Percentiles rank a stretch among this genome's conserved stretches.
Evolutionary conservation across 1,140 invertebrate species (phyloP).

Genomic region (Drosophila pseudoobscura): DNA sequence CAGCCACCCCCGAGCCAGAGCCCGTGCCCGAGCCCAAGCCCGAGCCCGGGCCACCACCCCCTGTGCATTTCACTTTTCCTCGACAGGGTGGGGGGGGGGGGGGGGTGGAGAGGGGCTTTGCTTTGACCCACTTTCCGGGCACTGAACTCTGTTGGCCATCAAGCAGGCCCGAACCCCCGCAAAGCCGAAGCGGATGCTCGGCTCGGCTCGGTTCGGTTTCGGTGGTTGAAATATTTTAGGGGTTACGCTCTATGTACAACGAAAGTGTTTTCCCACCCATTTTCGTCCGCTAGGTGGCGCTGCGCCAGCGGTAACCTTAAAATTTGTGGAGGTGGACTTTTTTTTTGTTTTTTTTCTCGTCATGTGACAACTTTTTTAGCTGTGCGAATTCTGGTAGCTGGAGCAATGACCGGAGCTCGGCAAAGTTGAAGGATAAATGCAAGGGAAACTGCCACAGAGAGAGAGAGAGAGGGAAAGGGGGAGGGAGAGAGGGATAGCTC

Average conservation of each 20-base stretch:
- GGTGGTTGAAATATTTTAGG: conserved; percentile 60
- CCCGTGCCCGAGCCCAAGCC: neutral
- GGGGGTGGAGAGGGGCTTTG: conserved; percentile 45
- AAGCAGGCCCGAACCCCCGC: neutral
- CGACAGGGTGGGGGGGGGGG: neutral
- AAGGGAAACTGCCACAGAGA: conserved; percentile 11
- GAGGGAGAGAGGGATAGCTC: conserved; percentile 9
- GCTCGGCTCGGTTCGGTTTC: neutral
- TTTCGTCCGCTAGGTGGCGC: conserved; percentile 48
- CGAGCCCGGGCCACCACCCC: conserved; percentile 1
- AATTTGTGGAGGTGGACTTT: conserved; percentile 20
- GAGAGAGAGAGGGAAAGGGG: neutral
- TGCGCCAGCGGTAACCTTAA: conserved; percentile 58
- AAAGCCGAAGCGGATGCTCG: conserved; percentile 23
- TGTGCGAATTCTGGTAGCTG: conserved; percentile 43
- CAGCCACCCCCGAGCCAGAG: conserved; percentile 3
- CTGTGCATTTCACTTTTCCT: conserved; percentile 67
- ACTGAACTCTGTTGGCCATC: conserved; percentile 53
- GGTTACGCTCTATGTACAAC: conserved; percentile 64
- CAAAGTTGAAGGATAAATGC: conserved; percentile 76
- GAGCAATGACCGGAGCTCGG: conserved; percentile 75
- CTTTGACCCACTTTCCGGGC: conserved; percentile 87
- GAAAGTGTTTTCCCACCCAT: conserved; percentile 59
- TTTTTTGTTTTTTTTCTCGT: conserved; percentile 1
- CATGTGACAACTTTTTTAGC: conserved; percentile 38